phyloP scores from a whole-genome alignment of 2,797 vertebrate species.

The Pantherophis vulpinus region DNA sequence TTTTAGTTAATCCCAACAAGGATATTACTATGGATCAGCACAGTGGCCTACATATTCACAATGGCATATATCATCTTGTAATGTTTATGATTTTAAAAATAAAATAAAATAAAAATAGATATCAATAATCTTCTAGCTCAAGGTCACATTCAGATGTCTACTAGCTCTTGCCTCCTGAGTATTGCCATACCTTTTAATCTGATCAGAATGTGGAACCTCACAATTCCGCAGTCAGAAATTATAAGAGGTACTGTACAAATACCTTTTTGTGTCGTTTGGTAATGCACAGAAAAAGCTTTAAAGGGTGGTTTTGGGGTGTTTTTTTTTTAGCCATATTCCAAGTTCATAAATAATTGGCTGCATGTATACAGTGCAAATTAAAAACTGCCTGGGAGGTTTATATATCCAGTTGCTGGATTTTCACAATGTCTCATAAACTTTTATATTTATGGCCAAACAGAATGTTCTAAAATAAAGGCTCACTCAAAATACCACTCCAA shows the following conservation, averaged over 20 bases:
- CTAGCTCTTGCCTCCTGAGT: not conserved
- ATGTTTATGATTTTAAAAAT: not conserved
- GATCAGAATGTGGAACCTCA: not conserved
- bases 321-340: not conserved
- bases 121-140: not conserved
- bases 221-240: not conserved
- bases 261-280: not conserved
- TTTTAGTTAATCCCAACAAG: not conserved
- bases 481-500: not conserved
- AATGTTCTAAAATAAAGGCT: slow-evolving; percentile 30
- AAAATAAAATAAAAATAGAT: not conserved
- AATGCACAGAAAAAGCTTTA: not conserved
- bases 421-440: slow-evolving; percentile 11
- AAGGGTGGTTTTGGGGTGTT: not conserved
- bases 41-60: not conserved
- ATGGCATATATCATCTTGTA: not conserved
- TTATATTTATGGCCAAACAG: slow-evolving; percentile 35
- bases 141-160: not conserved
- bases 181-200: not conserved
- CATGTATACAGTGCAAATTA: not conserved
- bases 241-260: not conserved
- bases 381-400: not conserved
- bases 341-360: not conserved
- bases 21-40: not conserved
- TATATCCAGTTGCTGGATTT: not conserved